Conservation (phyloP, 2,888 invertebrate genomes). For the Amblyteles armatorius region DNA sequence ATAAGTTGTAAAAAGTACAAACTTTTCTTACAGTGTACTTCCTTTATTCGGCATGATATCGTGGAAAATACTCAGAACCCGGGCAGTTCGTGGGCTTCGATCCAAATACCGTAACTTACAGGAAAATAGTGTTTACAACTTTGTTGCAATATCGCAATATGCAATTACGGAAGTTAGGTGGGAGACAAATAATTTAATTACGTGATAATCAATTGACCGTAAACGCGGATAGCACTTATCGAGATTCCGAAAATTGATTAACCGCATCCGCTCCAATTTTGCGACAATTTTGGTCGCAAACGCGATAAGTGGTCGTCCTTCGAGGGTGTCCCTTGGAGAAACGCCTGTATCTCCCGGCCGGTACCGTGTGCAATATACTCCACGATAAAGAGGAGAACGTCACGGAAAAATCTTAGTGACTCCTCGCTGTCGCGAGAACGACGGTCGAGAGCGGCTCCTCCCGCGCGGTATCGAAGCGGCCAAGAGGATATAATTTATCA, state of each 20-base stretch:
- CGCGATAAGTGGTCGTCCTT: constrained; percentile 45
- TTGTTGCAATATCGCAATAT: too few species aligned
- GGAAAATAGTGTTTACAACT: too few species aligned
- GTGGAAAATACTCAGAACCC: too few species aligned
- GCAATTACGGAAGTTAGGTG: too few species aligned
- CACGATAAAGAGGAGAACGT: not conserved
- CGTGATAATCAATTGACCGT: not conserved
- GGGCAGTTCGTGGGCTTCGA: too few species aligned
- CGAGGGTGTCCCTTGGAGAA: constrained; percentile 32
- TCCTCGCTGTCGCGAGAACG: constrained; percentile 4
- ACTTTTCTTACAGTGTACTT: too few species aligned
- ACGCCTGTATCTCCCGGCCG: not conserved
- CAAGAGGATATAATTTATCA: constrained; percentile 54
- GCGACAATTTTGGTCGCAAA: constrained; percentile 40
- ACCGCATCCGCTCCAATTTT: constrained; percentile 37
- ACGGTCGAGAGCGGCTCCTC: not conserved
- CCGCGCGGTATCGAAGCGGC: constrained; percentile 24
- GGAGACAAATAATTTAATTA: too few species aligned
- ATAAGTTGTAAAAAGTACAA: too few species aligned
- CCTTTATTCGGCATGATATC: too few species aligned
- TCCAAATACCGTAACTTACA: too few species aligned
- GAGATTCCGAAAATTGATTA: not conserved
- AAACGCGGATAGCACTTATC: not conserved
- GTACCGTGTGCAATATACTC: not conserved
- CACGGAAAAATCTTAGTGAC: not conserved